Conservation (phyloP, 2,888 invertebrate species). For the Troides aeacus region DNA sequence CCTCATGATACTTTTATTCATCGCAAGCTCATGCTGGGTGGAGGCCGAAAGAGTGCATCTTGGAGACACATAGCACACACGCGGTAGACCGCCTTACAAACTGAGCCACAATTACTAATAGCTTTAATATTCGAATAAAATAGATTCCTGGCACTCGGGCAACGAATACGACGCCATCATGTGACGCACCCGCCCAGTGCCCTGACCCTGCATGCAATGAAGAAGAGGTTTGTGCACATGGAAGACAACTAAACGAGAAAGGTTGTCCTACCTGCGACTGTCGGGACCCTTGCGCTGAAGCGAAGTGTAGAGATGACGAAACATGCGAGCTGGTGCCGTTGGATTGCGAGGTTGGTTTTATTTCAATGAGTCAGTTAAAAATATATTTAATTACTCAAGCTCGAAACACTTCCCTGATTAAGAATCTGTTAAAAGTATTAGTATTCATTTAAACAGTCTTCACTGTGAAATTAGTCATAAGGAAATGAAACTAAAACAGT, state of each 20-base stretch:
- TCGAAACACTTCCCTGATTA: no score
- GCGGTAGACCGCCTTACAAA: no score
- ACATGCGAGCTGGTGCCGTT: conserved; percentile 68
- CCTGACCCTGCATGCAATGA: conserved; percentile 54
- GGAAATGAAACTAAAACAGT: no score
- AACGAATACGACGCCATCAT: conserved; percentile 78
- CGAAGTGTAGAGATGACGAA: conserved; percentile 84
- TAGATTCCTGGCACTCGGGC: conserved; percentile 83
- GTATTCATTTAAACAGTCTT: no score
- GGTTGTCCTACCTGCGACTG: conserved; percentile 89
- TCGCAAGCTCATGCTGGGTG: no score
- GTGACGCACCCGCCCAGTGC: conserved; percentile 57
- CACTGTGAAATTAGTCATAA: no score
- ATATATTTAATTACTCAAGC: no score
- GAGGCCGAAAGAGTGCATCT: no score
- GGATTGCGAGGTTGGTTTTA: conserved; percentile 61
- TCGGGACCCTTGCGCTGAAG: conserved; percentile 87
- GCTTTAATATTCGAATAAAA: not conserved
- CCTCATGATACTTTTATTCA: no score
- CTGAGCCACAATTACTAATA: no score
- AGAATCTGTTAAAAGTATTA: no score
- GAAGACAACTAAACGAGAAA: conserved; percentile 61
- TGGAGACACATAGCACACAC: no score
- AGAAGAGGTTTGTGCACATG: conserved; percentile 59
- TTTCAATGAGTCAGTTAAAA: not conserved